phyloP scores from a whole-genome alignment of 2,888 invertebrate species.

The Andrena haemorrhoa region DNA sequence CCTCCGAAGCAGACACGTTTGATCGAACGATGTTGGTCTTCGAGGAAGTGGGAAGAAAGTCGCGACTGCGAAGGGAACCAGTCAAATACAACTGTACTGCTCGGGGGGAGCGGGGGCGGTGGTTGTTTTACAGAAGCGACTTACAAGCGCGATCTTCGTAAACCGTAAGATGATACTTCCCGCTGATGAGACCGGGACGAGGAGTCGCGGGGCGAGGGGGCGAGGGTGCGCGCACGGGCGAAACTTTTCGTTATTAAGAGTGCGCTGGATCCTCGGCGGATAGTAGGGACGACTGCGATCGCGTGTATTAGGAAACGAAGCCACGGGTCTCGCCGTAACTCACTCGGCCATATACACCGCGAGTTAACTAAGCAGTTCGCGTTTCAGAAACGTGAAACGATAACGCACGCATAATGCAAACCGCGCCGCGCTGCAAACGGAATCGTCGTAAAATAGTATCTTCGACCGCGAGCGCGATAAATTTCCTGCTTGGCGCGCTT shows the following conservation, averaged over 20 bases:
- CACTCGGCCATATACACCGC: conserved; percentile 38
- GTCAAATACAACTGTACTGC: conserved; percentile 54
- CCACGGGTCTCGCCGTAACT: conserved; percentile 61
- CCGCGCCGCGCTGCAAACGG: conserved; percentile 43
- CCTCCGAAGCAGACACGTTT: no score
- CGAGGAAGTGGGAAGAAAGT: conserved; percentile 67
- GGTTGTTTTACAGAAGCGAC: conserved; percentile 71
- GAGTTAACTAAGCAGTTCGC: conserved; percentile 66
- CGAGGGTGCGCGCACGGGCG: conserved; percentile 46
- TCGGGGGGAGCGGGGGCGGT: conserved; percentile 43
- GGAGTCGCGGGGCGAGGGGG: conserved; percentile 48
- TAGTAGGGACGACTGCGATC: conserved; percentile 59
- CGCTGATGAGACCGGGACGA: conserved; percentile 64
- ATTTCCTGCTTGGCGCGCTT: conserved; percentile 55
- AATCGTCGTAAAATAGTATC: conserved; percentile 58
- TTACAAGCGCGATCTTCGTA: conserved; percentile 77
- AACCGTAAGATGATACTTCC: conserved; percentile 78
- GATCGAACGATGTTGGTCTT: conserved; percentile 36
- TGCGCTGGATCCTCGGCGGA: conserved; percentile 60
- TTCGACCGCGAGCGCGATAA: conserved; percentile 57
- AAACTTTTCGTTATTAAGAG: conserved; percentile 76
- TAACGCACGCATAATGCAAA: conserved; percentile 64
- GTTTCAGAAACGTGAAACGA: conserved; percentile 70
- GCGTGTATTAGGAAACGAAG: conserved; percentile 72
- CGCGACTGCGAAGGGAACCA: conserved; percentile 69